A percentile compares a stretch with the other conserved stretches of the same genome.
phyloP scores from a whole-genome alignment of 2,797 vertebrate species.

The Tokudaia muenninki region DNA sequence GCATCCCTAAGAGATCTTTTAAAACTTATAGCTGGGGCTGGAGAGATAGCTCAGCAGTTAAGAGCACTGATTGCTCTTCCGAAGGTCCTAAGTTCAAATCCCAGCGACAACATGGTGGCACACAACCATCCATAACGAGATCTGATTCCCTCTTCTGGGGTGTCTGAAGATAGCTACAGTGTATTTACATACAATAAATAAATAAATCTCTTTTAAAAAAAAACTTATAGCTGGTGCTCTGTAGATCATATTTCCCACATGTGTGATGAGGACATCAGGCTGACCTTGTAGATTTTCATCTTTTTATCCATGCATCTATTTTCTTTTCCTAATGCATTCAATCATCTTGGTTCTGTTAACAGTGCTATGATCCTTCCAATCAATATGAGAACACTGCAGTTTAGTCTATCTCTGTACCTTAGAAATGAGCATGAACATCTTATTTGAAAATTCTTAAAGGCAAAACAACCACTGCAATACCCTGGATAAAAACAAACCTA shows the following conservation, averaged over 20 bases:
- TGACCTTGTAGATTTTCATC: background rate
- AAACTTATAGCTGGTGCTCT: background rate
- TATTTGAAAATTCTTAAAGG: slow-evolving; percentile 27
- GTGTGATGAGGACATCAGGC: background rate
- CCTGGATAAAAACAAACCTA: background rate
- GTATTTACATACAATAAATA: no score
- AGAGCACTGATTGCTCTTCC: no score
- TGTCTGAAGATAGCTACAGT: no score
- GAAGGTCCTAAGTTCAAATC: no score
- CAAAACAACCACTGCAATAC: background rate
- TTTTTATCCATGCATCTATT: background rate
- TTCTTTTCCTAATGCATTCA: background rate
- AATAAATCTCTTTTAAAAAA: no score
- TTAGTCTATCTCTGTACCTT: background rate
- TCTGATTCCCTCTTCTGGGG: no score
- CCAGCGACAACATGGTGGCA: no score
- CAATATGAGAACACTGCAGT: background rate
- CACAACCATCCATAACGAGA: no score
- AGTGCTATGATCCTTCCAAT: background rate
- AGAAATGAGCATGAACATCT: background rate
- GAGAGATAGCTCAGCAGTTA: no score
- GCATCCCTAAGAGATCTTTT: background rate
- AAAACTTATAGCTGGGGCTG: background rate
- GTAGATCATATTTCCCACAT: background rate
- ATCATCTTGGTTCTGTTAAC: slow-evolving; percentile 13